phyloP scores from a whole-genome alignment of 1,140 invertebrate species.

The Agrilus planipennis region DNA sequence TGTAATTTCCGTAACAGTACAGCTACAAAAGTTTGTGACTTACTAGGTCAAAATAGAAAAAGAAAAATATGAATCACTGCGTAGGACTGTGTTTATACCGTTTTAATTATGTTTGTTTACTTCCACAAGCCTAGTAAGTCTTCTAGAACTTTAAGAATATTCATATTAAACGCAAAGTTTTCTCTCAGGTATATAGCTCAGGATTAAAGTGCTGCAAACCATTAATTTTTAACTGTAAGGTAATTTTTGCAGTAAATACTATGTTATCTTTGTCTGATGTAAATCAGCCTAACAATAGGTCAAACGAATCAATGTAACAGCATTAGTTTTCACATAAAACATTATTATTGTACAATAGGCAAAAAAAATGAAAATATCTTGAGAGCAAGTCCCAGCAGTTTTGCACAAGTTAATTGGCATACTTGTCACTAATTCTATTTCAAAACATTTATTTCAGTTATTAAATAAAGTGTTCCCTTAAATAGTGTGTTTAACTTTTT shows the following conservation, averaged over 20 bases:
- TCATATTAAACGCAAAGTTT: slow-evolving; percentile 1
- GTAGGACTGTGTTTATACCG: slow-evolving; percentile 5
- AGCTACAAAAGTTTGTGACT: background rate
- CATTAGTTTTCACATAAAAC: background rate
- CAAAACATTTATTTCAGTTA: slow-evolving; percentile 27
- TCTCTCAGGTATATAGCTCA: slow-evolving; percentile 6
- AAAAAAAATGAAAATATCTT: slow-evolving; percentile 9
- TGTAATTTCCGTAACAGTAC: no score
- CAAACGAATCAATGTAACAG: background rate
- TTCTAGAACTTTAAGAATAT: background rate
- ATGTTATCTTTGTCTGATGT: no score
- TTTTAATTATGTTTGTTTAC: background rate
- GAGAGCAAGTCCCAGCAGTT: slow-evolving; percentile 4
- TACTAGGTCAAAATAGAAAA: background rate
- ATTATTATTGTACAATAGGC: background rate
- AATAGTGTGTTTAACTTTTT: no score
- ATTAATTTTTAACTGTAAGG: no score
- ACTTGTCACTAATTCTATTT: slow-evolving; percentile 19
- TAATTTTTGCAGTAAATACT: no score
- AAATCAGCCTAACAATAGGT: no score
- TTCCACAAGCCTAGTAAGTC: background rate
- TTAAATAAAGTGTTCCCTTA: slow-evolving; percentile 38
- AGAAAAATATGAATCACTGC: background rate
- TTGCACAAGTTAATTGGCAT: slow-evolving; percentile 18
- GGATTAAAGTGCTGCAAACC: no score